Base-by-base conservation (phyloP, 2,113 vertebrate species). In the Eidolon helvum region DNA sequence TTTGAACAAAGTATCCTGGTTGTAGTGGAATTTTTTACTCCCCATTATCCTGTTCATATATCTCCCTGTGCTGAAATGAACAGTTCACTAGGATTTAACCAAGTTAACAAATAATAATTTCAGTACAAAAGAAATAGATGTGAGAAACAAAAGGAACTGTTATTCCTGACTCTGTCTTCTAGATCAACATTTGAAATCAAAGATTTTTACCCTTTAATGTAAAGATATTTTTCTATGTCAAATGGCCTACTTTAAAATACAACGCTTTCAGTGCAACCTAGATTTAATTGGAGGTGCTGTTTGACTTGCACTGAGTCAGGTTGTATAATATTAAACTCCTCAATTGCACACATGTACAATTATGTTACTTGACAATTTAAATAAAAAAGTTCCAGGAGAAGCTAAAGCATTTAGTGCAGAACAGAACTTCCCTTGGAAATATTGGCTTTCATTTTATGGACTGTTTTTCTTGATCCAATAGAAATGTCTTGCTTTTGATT, bases 1-100 rank as follows among this genome's bases (percentile, higher is more conserved):
- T 97, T 96, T 97, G 88, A 97, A 91, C 78, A 91, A 93, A 94
- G 50, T 90, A 28, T 93, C 22, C 43, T 93, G 50, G 89, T 79
- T 86, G 89, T 78, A 78, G 95, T 97, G 93, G 96, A 95, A 83
- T 74, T 79, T 97, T 91, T 91, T 26, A 74, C 75, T 91, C 86
- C 72, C 59, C 48, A 5, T 90, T 43, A 26, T 86, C 68, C 87
- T 80, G 28, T 43, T 95, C 77, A 74, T 5, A 38, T 45, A 48
- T 61, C 38, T 71, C n/a, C 48, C 30, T 50, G n/a, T 45, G 38
- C 55, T 7, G 21, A 94, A 94, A 86, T 86, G 72, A 84, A 43
- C 19, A 63, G 43, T 92, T 96, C 30, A 48, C 61, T 88, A 22
- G 86, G 61, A 86, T 78, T 88, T 89, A 92, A 95, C 43, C 55